Evolutionary conservation across 2,797 vertebrate species (phyloP).

Genomic region (Delichon dasypus): DNA sequence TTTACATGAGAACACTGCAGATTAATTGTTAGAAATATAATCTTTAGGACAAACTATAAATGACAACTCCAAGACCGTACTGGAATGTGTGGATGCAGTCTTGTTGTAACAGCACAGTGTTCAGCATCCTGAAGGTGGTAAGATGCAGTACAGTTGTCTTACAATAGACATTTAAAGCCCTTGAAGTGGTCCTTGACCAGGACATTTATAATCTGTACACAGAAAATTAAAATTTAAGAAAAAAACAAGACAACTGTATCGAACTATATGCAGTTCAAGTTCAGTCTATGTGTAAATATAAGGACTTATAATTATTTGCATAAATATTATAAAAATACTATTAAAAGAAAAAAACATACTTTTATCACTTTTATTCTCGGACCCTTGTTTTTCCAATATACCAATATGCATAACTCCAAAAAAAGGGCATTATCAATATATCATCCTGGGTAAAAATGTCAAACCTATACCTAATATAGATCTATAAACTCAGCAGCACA

Average conservation of each 20-base stretch:
- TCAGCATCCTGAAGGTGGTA: neutral
- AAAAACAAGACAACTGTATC: neutral
- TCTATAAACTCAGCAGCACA: neutral
- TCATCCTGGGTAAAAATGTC: neutral
- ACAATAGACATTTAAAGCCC: neutral
- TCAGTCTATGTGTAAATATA: neutral
- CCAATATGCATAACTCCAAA: neutral
- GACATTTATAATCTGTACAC: neutral
- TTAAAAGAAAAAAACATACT: neutral
- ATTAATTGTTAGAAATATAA: neutral
- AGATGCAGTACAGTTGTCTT: neutral
- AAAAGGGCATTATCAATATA: neutral
- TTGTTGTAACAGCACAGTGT: accelerated
- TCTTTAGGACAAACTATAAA: neutral
- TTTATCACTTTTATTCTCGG: neutral
- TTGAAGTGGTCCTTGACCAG: neutral
- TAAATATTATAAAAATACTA: neutral
- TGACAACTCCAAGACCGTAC: neutral
- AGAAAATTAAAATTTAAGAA: neutral
- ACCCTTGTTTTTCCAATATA: neutral
- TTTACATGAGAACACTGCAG: neutral
- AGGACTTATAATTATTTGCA: neutral
- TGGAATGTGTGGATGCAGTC: neutral
- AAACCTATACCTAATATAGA: neutral
- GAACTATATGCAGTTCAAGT: neutral